phyloP scores from a whole-genome alignment of 1,140 invertebrate species.

The Drosophila dunni region DNA sequence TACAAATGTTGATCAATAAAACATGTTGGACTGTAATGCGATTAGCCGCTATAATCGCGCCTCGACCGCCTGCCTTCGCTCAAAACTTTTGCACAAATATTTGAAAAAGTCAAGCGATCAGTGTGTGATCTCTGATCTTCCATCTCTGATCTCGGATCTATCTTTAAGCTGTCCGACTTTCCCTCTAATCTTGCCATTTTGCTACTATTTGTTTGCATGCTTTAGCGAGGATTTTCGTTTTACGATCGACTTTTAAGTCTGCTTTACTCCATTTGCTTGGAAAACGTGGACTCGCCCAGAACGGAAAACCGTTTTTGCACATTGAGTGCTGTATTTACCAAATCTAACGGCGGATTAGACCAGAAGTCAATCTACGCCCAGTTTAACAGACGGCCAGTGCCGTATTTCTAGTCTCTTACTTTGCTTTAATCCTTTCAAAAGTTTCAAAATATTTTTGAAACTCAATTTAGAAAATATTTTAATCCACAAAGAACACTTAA shows the following conservation, averaged over 20 bases:
- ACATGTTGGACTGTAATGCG: constrained; percentile 57
- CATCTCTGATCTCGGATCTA: constrained; percentile 7
- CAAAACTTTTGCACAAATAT: constrained; percentile 74
- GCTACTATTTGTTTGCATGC: constrained; percentile 78
- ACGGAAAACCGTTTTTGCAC: constrained; percentile 24
- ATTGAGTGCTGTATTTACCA: constrained; percentile 61
- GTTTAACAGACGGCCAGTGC: not conserved
- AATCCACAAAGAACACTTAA: too few species aligned
- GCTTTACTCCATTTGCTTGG: constrained; percentile 12
- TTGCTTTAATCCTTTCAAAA: too few species aligned
- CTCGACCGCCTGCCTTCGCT: constrained; percentile 41
- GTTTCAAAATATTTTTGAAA: too few species aligned
- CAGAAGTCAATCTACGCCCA: constrained; percentile 62
- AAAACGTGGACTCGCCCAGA: constrained; percentile 23
- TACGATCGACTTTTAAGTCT: constrained; percentile 50
- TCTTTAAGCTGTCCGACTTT: constrained; percentile 63
- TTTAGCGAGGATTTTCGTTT: constrained; percentile 73
- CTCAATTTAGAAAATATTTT: too few species aligned
- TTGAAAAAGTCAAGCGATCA: constrained; percentile 70
- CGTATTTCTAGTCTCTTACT: not conserved
- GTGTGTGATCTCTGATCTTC: not conserved
- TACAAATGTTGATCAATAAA: constrained; percentile 82
- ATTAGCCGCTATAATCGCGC: constrained; percentile 78
- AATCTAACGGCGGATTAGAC: constrained; percentile 66
- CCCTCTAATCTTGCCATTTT: constrained; percentile 66